Evolutionary conservation across 2,888 invertebrate genomes (phyloP), one percentile per base, ranked within the genome.

Genomic region (Drosophila eohydei): DNA sequence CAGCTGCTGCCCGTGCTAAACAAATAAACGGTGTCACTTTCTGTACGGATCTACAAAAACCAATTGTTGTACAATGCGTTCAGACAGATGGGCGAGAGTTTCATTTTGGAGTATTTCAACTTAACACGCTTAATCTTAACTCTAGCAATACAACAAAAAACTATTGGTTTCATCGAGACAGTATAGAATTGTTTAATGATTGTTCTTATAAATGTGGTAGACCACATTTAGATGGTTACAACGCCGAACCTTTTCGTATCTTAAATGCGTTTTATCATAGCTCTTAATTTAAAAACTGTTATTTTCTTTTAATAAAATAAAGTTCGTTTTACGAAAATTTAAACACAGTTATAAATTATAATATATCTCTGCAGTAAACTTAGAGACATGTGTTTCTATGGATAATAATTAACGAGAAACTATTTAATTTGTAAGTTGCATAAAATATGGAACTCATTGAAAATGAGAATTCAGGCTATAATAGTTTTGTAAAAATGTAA

Each of bases 81-180:
- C 97, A 97, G 81, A 95, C 96, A 4, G 96, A 97, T 91, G 96
- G 97, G 1, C 94, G 95, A 78, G 93, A 94, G 44, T 97, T 96
- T 90, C 96, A 97, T 90, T 97, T 98, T 91, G 95, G 96, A 5
- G 94, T 97, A 21, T 95, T 97, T 66, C 97, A 98, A 93, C 93
- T 98, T 14, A 97, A 97, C 87, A 97, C 97, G 0, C 93, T 97
- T 40, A 94, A 97, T 92, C 92, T 97, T 3, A 93, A 93, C 76
- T 94, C 94, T 1, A 59, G 57, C 26, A 74, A 55, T 30, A n/a
- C 44, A 1, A 26, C 66, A 0, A 85, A 95, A 91, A 98, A 98
- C 93, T 94, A 96, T 77, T 97, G 96, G 95, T 98, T 97, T 94
- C 94, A 95, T 85, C 94, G 94, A 55, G 94, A 95, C 26, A 92